A percentile compares a stretch with the other conserved stretches of the same genome.
Conservation (phyloP, 2,888 invertebrate genomes). For the Zhuqinia jingwanae region DNA sequence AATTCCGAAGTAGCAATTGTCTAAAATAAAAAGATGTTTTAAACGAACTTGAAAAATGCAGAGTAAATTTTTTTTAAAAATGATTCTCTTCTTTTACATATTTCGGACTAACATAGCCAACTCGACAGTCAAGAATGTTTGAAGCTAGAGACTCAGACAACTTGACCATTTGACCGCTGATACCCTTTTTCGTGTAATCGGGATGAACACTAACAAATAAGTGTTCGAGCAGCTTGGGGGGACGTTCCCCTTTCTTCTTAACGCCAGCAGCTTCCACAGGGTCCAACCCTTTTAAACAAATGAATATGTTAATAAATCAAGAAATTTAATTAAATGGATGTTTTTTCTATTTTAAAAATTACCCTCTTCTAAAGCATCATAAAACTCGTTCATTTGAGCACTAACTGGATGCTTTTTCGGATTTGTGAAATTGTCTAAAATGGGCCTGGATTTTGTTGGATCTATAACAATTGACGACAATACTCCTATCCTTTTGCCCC, state of each 20-base stretch:
- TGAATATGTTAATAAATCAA: too few species aligned
- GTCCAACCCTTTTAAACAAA: constrained; percentile 19
- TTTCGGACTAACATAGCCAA: constrained; percentile 52
- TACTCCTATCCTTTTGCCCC: constrained; percentile 24
- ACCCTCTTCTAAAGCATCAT: constrained; percentile 32
- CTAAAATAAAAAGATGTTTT: constrained; percentile 15
- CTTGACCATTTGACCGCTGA: constrained; percentile 11
- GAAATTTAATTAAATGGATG: too few species aligned
- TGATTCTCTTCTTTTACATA: too few species aligned
- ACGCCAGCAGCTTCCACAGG: not conserved
- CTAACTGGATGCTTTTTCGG: constrained; percentile 12
- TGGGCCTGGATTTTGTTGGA: not conserved
- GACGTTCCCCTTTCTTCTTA: too few species aligned
- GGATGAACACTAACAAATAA: constrained; percentile 20
- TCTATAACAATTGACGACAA: constrained; percentile 28
- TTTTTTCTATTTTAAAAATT: not conserved
- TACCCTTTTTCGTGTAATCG: constrained; percentile 19
- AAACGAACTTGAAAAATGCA: too few species aligned
- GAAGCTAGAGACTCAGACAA: constrained; percentile 45
- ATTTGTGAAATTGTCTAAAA: not conserved
- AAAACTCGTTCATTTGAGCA: constrained; percentile 53
- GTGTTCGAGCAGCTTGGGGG: constrained; percentile 41
- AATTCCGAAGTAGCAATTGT: constrained; percentile 56
- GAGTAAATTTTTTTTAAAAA: too few species aligned
- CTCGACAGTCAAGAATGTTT: constrained; percentile 35